Conservation (phyloP, 2,113 vertebrate genomes). For the Triplophysa dalaica region DNA sequence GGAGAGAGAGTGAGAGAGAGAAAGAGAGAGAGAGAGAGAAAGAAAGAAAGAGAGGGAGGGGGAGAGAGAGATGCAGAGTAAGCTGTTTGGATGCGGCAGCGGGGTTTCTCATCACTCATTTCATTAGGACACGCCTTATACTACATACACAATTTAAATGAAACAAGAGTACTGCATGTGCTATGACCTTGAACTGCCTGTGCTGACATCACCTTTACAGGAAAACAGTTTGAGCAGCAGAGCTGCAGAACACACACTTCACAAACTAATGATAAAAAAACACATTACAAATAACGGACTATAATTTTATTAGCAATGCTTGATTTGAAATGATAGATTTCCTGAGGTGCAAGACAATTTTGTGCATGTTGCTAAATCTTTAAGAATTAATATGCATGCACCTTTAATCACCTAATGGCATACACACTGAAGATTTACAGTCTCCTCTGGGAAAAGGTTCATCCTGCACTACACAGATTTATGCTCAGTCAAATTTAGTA, state of each 20-base stretch:
- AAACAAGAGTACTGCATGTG: conserved; percentile 18
- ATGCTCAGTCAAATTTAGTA: too few relatives aligned
- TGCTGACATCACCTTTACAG: conserved; percentile 48
- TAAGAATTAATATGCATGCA: too few relatives aligned
- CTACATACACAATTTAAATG: conserved; percentile 21
- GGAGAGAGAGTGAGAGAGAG: conserved; percentile 1
- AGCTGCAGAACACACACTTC: not conserved
- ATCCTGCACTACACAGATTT: too few relatives aligned
- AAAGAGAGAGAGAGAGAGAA: not conserved
- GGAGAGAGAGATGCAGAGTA: conserved; percentile 42
- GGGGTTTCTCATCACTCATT: conserved; percentile 49
- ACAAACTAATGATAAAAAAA: conserved; percentile 7
- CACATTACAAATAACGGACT: not conserved
- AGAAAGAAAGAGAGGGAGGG: conserved; percentile 8
- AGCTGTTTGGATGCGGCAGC: conserved; percentile 42
- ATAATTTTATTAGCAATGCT: too few relatives aligned
- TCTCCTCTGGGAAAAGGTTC: too few relatives aligned
- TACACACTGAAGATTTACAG: too few relatives aligned
- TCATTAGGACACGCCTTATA: conserved; percentile 39
- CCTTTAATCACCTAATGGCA: too few relatives aligned
- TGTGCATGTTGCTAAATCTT: too few relatives aligned
- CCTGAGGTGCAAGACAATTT: too few relatives aligned
- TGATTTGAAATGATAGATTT: not conserved
- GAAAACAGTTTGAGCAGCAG: not conserved
- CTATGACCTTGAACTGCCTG: conserved; percentile 35